Evolutionary conservation across 2,888 invertebrate species (phyloP).

Genomic region (Leucophenga maculata): DNA sequence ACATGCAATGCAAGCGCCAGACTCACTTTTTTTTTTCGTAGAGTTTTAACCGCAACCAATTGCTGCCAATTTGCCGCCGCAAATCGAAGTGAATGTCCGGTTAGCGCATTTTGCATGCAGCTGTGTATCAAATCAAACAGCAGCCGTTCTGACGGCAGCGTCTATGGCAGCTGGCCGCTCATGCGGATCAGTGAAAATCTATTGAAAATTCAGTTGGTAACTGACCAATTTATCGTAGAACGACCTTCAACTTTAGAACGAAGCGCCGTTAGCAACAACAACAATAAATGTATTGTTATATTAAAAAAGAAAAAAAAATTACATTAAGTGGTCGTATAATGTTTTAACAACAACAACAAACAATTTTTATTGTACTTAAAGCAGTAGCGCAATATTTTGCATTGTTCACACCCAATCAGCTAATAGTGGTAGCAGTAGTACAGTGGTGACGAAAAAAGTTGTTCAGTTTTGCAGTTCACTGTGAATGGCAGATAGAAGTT

Average conservation of each 20-base stretch:
- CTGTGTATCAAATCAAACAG: background rate
- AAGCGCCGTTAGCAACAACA: slow-evolving; percentile 38
- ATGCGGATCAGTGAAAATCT: slow-evolving; percentile 23
- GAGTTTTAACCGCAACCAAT: background rate
- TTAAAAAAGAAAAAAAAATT: slow-evolving; percentile 7
- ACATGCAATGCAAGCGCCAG: slow-evolving; percentile 31
- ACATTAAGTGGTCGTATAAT: background rate
- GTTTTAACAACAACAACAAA: slow-evolving; percentile 9
- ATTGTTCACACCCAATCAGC: slow-evolving; percentile 27
- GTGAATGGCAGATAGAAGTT: slow-evolving; percentile 27
- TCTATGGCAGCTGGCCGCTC: background rate
- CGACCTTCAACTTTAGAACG: slow-evolving; percentile 49
- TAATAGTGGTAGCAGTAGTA: background rate
- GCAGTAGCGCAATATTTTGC: background rate
- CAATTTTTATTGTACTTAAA: background rate
- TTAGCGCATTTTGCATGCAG: background rate
- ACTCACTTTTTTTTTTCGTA: background rate
- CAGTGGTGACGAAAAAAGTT: slow-evolving; percentile 7
- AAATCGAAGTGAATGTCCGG: slow-evolving; percentile 20
- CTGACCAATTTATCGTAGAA: slow-evolving; percentile 44
- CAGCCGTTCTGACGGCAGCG: background rate
- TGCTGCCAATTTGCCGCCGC: background rate
- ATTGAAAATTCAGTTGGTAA: slow-evolving; percentile 9
- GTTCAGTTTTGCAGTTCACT: slow-evolving; percentile 11
- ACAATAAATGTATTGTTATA: background rate